Conservation (phyloP, 2,888 invertebrate species). For the Coenonympha glycerion region DNA sequence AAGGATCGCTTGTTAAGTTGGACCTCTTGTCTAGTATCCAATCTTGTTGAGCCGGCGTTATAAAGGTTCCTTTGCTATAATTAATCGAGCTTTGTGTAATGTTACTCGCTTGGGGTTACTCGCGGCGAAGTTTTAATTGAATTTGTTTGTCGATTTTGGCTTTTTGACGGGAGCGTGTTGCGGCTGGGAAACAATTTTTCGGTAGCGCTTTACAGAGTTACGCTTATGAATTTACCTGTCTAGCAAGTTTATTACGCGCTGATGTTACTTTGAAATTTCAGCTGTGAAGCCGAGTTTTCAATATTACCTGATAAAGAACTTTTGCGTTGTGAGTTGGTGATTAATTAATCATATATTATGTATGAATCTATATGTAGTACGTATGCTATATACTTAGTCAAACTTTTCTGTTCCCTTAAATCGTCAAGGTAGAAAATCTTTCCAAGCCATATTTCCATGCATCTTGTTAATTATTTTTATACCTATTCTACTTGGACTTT, state of each 20-base stretch:
- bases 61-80: conserved; percentile 68
- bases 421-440: no score
- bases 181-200: conserved; percentile 53
- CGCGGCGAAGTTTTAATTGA: conserved; percentile 69
- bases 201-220: conserved; percentile 43
- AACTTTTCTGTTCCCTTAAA: no score
- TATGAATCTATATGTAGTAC: no score
- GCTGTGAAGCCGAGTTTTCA: neutral
- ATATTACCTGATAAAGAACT: neutral
- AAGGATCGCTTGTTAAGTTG: conserved; percentile 64
- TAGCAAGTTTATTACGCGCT: conserved; percentile 22
- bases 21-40: conserved; percentile 62
- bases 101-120: conserved; percentile 58
- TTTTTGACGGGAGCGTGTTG: conserved; percentile 57
- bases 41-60: conserved; percentile 61
- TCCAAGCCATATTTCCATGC: no score
- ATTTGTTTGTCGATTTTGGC: conserved; percentile 63
- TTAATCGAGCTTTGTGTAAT: conserved; percentile 67
- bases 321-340: neutral
- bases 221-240: conserved; percentile 39
- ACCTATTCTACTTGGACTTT: no score
- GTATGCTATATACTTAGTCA: no score
- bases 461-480: no score
- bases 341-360: neutral
- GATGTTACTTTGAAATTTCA: conserved; percentile 19